Conservation (phyloP, 2,888 invertebrate species). For the Hololepta plana region DNA sequence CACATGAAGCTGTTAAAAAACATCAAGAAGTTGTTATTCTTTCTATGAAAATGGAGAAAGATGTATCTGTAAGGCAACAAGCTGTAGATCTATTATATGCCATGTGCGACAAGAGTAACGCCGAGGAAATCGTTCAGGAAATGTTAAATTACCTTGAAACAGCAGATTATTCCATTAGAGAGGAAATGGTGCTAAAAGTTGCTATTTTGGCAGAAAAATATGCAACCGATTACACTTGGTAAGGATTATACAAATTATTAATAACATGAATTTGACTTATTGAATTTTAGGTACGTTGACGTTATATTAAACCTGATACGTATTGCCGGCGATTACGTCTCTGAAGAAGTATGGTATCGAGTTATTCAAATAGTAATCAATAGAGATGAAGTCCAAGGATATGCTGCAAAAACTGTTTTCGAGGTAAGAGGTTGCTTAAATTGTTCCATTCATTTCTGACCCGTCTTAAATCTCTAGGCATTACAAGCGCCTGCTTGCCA, state of each 20-base stretch:
- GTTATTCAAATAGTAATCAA: constrained; percentile 99
- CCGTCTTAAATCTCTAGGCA: constrained; percentile 33
- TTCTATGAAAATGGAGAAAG: constrained; percentile 98
- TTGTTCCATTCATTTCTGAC: background rate
- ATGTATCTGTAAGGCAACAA: constrained; percentile 93
- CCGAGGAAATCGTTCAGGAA: constrained; percentile 98
- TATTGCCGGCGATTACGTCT: constrained; percentile 99
- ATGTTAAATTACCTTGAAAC: constrained; percentile 98
- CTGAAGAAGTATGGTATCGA: constrained; percentile 99
- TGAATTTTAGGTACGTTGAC: constrained; percentile 49
- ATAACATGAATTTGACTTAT: background rate
- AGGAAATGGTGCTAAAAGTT: constrained; percentile 99
- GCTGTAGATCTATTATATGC: constrained; percentile 97
- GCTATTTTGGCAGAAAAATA: constrained; percentile 99
- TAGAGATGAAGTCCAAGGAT: constrained; percentile 97
- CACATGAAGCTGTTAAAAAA: constrained; percentile 98
- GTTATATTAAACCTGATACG: constrained; percentile 96
- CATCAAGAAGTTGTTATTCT: constrained; percentile 96
- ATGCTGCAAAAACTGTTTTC: constrained; percentile 99
- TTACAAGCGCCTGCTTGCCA: constrained; percentile 98
- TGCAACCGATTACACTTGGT: constrained; percentile 99
- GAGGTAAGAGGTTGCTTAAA: constrained; percentile 37
- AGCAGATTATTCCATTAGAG: constrained; percentile 97
- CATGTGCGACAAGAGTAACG: constrained; percentile 99
- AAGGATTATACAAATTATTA: constrained; percentile 23